These are phyloP conservation scores for Sphecodes monilicornis DNA, from an alignment of 2,888 invertebrate species.

Conservation along the genomic window DNA sequence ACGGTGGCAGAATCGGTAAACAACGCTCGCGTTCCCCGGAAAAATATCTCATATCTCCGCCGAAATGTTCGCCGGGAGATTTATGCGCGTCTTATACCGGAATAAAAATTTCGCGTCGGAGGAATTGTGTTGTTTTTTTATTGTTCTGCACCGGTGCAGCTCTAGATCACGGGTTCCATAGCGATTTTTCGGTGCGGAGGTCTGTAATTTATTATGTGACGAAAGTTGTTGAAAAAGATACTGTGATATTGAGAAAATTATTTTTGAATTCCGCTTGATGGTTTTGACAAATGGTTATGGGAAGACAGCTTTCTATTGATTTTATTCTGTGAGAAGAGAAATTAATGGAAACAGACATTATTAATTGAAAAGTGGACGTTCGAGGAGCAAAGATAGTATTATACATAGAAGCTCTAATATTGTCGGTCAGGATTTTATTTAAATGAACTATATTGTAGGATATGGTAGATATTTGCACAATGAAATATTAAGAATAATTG, in stretches of 20 bases:
- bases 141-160: neutral
- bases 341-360: too few species aligned
- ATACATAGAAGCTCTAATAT: too few species aligned
- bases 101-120: conserved; percentile 11
- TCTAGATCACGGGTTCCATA: neutral
- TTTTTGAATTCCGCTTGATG: neutral
- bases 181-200: neutral
- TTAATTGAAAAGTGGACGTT: too few species aligned
- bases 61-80: conserved; percentile 3
- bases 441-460: too few species aligned
- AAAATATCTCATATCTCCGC: neutral
- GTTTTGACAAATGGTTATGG: too few species aligned
- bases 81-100: neutral
- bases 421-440: too few species aligned
- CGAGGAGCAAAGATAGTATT: too few species aligned
- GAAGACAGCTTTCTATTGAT: too few species aligned
- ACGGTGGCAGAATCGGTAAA: neutral
- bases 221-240: neutral
- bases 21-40: neutral
- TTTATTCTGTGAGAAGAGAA: too few species aligned
- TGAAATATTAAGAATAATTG: too few species aligned
- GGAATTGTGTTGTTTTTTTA: neutral
- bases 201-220: neutral
- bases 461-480: too few species aligned
- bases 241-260: neutral